Percentiles rank a stretch among this genome's conserved stretches.
Evolutionary conservation across 2,113 vertebrate genomes (phyloP).

Genomic region (Andinoacara biseriatus): DNA sequence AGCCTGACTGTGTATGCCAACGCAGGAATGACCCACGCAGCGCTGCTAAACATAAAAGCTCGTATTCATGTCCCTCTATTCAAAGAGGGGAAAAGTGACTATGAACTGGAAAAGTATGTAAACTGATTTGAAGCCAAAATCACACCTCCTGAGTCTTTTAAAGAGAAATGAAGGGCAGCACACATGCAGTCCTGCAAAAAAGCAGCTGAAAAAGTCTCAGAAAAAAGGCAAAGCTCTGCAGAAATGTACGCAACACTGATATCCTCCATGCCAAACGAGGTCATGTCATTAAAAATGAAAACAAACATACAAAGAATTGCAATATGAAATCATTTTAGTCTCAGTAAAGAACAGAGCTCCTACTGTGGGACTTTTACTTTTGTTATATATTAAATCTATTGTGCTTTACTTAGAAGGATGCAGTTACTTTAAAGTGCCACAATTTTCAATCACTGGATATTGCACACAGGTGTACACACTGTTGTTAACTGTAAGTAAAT

Average conservation of each 20-base stretch:
- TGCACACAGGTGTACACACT: background rate
- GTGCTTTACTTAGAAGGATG: background rate
- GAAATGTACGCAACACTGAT: background rate
- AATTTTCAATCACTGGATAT: background rate
- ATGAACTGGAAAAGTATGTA: background rate
- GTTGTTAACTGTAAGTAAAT: background rate
- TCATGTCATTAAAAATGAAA: background rate
- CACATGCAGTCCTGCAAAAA: background rate
- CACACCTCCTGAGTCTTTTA: too few relatives aligned
- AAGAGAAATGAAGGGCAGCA: background rate
- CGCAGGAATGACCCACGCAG: rapidly evolving
- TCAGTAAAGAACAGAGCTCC: background rate
- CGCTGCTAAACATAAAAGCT: background rate
- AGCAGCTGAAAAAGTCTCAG: background rate
- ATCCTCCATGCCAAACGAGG: background rate
- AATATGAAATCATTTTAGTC: background rate
- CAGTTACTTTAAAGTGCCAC: background rate
- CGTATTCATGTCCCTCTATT: background rate
- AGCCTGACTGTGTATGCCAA: too few relatives aligned
- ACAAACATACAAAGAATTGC: background rate
- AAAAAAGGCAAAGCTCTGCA: background rate
- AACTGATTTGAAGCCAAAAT: too few relatives aligned
- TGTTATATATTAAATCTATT: background rate
- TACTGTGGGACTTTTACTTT: rapidly evolving
- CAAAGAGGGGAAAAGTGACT: background rate